These are phyloP conservation scores for Leucozona laternaria DNA, from an alignment of 2,888 invertebrate genomes.

Conservation along the genomic window DNA sequence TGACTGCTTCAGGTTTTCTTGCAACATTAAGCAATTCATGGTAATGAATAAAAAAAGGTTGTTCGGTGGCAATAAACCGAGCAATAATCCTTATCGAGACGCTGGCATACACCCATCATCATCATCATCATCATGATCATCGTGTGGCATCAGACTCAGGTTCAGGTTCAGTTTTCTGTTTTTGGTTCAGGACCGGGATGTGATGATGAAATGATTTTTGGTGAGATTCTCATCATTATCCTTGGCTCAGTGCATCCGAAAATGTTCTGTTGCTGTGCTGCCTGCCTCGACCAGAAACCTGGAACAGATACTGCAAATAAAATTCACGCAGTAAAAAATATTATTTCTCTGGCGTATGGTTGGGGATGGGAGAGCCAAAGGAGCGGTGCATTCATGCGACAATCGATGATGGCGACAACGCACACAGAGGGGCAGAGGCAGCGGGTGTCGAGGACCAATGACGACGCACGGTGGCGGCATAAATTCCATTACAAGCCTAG, in stretches of 20 bases:
- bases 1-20: slow-evolving; percentile 67
- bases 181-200: slow-evolving; percentile 15
- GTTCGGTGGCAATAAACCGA: slow-evolving; percentile 72
- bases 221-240: slow-evolving; percentile 75
- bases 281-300: slow-evolving; percentile 18
- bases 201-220: slow-evolving; percentile 74
- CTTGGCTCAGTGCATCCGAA: slow-evolving; percentile 71
- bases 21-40: slow-evolving; percentile 76
- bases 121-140: slow-evolving; percentile 10
- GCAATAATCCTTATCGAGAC: slow-evolving; percentile 75
- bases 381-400: slow-evolving; percentile 73
- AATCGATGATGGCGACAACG: slow-evolving; percentile 73
- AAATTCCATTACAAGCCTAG: slow-evolving; percentile 74
- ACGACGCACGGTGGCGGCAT: slow-evolving; percentile 40
- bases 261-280: slow-evolving; percentile 36
- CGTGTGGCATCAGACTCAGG: slow-evolving; percentile 39
- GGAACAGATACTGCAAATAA: slow-evolving; percentile 74
- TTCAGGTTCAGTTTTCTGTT: background rate
- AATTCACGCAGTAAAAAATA: slow-evolving; percentile 69
- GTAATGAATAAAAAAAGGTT: slow-evolving; percentile 71
- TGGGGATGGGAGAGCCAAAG: background rate
- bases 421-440: background rate
- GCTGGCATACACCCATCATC: slow-evolving; percentile 34
- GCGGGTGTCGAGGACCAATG: background rate
- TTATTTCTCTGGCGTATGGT: slow-evolving; percentile 68